phyloP scores from a whole-genome alignment of 2,113 vertebrate species.

The Bujurquina vittata region DNA sequence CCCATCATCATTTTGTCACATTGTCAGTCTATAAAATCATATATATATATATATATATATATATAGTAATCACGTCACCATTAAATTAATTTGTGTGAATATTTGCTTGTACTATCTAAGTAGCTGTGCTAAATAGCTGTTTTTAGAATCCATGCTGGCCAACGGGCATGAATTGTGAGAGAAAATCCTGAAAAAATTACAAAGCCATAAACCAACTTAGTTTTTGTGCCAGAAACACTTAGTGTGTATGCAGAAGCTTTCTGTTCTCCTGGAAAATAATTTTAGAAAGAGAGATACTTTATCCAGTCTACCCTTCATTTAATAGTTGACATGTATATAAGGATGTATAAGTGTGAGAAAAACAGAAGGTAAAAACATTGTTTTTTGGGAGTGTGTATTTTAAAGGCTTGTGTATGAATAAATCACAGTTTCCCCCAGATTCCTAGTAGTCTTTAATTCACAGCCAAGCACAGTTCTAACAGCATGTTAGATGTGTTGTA shows the following conservation, averaged over 20 bases:
- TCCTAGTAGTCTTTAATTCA: background rate
- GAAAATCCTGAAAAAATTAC: fast-evolving
- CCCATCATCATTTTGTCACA: constrained; percentile 6
- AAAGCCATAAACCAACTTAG: background rate
- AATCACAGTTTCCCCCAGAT: background rate
- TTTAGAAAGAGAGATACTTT: background rate
- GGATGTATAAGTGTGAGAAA: background rate
- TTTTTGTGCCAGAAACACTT: background rate
- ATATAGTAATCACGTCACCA: background rate
- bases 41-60: background rate
- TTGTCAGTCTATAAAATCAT: constrained; percentile 5
- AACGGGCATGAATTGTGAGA: background rate
- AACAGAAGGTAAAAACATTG: background rate
- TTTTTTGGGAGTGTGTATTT: background rate
- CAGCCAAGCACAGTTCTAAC: background rate
- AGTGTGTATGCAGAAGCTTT: background rate
- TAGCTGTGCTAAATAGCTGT: background rate
- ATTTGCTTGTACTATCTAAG: background rate
- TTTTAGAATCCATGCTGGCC: background rate
- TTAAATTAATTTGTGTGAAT: constrained; percentile 38
- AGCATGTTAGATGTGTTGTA: background rate
- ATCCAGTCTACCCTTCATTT: background rate
- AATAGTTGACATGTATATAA: background rate
- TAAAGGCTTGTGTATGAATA: background rate
- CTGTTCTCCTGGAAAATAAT: background rate